These are phyloP conservation scores for Peromyscus leucopus DNA, from an alignment of 2,113 vertebrate species.

Conservation along the genomic window DNA sequence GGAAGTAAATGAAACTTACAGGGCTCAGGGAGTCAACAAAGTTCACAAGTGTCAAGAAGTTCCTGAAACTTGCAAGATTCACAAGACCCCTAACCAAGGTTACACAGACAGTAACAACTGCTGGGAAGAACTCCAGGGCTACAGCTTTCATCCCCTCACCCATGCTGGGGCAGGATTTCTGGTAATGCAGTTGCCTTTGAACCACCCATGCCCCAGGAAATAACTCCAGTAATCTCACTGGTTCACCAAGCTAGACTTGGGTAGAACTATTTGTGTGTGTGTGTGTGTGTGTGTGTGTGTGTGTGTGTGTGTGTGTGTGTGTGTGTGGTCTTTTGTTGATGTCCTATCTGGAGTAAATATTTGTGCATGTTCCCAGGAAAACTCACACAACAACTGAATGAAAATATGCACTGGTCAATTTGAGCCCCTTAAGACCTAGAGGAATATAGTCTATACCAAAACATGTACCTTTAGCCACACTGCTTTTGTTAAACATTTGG, in stretches of 20 bases:
- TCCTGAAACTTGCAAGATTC: background rate
- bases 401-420: background rate
- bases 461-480: background rate
- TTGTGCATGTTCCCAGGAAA: background rate
- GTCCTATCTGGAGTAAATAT: too few species aligned
- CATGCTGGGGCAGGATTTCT: background rate
- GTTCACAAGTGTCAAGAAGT: background rate
- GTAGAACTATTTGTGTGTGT: background rate
- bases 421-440: background rate
- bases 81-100: background rate
- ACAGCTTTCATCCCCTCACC: background rate
- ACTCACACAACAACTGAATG: background rate
- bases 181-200: background rate
- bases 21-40: background rate
- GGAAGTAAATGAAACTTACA: background rate
- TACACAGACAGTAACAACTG: background rate
- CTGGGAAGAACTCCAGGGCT: background rate
- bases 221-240: background rate
- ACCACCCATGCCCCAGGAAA: too few species aligned
- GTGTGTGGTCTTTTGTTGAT: background rate
- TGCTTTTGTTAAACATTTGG: slow-evolving; percentile 25
- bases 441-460: background rate
- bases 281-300: too few species aligned
- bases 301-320: too few species aligned
- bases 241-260: background rate